Base-by-base conservation (phyloP, 1,140 invertebrate species). In the Parapsyche elsis region DNA sequence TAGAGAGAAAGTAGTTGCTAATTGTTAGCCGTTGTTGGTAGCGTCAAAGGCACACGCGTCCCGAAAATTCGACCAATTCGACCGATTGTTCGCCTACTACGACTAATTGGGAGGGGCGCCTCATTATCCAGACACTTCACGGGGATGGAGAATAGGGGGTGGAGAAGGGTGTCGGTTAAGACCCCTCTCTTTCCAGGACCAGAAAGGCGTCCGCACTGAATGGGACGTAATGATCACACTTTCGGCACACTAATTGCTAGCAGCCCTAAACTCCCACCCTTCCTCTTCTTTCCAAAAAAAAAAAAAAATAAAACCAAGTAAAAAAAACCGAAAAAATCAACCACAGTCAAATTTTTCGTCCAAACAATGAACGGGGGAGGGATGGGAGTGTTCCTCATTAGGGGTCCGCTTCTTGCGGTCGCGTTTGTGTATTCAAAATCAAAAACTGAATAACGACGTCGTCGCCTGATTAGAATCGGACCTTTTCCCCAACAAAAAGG, bases 1-100 rank as follows among this genome's bases (percentile, higher is more conserved):
- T 1, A 38, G 7, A 38, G 30, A 38, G 30, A 38, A 7, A 7
- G 30, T 38, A 38, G 30, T 38, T 7, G 30, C 7, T 38, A 38
- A 38, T 38, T 38, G 30, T 1, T 38, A 38, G 49, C 16, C 49
- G 49, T 53, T 16, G 64, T 24, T 23, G 21, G 19, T 4, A 4
- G 12, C 23, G 9, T 67, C 64, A 61, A 24, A 61, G 59, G 59
- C 19, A 24, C 64, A 67, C 64, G 24, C 24, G 23, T 67, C 23
- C 64, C 64, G 64, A 21, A 67, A 67, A 67, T 67, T 67, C 64
- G 64, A 67, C 64, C 64, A 67, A 67, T 67, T 67, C 64, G 64
- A 67, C 64, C 64, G 64, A 67, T 67, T 67, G 64, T 67, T 67
- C 19, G 49, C 12, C 49, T 2, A 53, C 49, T 53, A 53, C 49